phyloP scores from a whole-genome alignment of 2,113 vertebrate genomes.

The Tragelaphus strepsiceros region DNA sequence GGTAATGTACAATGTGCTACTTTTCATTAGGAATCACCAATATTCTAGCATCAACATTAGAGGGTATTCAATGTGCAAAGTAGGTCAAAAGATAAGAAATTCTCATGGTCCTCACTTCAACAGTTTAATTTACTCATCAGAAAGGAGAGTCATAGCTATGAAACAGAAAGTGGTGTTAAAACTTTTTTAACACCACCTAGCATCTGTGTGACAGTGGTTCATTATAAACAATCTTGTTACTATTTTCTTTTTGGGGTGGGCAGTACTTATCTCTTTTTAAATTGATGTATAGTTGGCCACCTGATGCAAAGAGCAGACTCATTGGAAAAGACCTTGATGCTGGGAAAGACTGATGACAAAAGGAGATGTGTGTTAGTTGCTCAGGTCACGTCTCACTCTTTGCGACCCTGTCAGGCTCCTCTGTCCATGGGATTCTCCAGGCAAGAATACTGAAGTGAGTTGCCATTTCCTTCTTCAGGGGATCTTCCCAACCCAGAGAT shows the following conservation, averaged over 20 bases:
- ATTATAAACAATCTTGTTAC: background rate
- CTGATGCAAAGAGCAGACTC: background rate
- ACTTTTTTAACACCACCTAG: background rate
- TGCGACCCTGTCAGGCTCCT: background rate
- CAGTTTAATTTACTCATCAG: slow-evolving; percentile 1
- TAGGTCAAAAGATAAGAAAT: background rate
- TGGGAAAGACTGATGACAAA: background rate
- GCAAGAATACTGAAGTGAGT: background rate
- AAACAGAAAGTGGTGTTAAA: background rate
- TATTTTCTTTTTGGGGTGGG: background rate
- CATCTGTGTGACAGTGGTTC: background rate
- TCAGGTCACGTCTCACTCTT: background rate
- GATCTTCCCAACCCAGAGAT: background rate
- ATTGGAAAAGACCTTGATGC: background rate
- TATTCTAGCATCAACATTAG: background rate
- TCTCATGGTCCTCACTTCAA: background rate
- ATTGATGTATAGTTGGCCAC: background rate
- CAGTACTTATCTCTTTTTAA: background rate
- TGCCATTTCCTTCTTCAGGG: background rate
- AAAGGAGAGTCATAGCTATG: background rate
- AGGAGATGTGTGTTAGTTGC: background rate
- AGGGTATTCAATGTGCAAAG: background rate
- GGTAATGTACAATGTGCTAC: no score
- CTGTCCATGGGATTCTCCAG: background rate
- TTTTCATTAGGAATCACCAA: background rate